phyloP scores from a whole-genome alignment of 1,140 invertebrate genomes.

The Euura lappo region DNA sequence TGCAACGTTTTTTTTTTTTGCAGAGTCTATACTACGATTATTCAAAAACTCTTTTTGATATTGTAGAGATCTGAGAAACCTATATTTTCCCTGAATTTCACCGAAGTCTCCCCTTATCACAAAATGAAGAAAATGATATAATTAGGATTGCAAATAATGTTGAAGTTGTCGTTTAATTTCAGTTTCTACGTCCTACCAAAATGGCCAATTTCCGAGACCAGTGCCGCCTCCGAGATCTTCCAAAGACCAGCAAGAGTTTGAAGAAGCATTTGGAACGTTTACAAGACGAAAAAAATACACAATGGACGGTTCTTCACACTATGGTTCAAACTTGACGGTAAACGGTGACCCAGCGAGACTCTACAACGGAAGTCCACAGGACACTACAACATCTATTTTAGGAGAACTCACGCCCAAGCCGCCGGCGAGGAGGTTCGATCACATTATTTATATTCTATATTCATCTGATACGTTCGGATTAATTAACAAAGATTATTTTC shows the following conservation, averaged over 20 bases:
- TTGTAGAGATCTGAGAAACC: too few species aligned
- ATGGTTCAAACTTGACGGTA: conserved; percentile 42
- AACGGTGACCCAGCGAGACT: conserved; percentile 45
- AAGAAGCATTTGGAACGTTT: conserved; percentile 51
- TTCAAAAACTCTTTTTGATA: too few species aligned
- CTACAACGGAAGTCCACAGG: conserved; percentile 40
- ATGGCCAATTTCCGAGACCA: conserved; percentile 40
- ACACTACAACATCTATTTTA: conserved; percentile 45
- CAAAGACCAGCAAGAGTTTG: conserved; percentile 50
- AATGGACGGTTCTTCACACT: conserved; percentile 43
- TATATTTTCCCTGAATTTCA: too few species aligned
- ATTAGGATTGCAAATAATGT: too few species aligned
- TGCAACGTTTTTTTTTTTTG: too few species aligned
- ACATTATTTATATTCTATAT: neutral
- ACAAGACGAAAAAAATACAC: conserved; percentile 53
- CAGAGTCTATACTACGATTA: too few species aligned
- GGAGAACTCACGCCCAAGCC: conserved; percentile 50
- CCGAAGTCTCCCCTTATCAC: too few species aligned
- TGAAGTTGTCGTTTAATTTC: neutral
- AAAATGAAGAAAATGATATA: too few species aligned
- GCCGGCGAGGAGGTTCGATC: conserved; percentile 44
- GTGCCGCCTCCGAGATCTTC: conserved; percentile 34
- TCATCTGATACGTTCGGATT: neutral
- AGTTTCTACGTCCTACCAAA: conserved; percentile 50
- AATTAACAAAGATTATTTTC: neutral